Base-by-base conservation (phyloP, 2,113 vertebrate species). In the Orcinus orca region DNA sequence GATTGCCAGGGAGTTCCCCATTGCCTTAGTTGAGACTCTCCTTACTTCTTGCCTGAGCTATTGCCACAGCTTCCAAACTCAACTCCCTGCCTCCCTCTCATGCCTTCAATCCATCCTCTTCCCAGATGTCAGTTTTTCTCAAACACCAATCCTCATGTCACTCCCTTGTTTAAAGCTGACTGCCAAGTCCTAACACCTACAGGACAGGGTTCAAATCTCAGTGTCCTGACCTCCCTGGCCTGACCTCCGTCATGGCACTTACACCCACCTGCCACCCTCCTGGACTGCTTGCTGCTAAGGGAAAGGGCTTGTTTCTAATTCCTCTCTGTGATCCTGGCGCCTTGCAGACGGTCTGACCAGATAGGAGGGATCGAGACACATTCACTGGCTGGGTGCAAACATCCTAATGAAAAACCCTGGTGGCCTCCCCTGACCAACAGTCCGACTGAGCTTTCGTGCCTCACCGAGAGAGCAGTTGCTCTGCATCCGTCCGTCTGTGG, bases 401-500 rank as follows among this genome's bases (percentile, higher is more conserved):
- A 41, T 9, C 65, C 65, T 31, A 41, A 26, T 8, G 38, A 62
- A 50, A 60, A 82, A n/a, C 9, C 44, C 65, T 3, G 1, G 53
- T 2, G 68, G 53, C 26, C 8, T 76, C 47, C 41, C 14, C 0
- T 1, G 29, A 36, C 47, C 21, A 1, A 47, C 20, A 18, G 12
- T 0, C 14, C 1, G 17, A 1, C 41, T 20, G 90, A 12, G 29
- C 55, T 25, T 67, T 62, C 1, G 4, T 0, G 38, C 74, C 91
- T 95, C 97, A 99, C 99, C 99, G 6, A 99, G 98, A 36, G 99
- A 99, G 97, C 99, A 99, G 98, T 99, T 99, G 98, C 99, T 99
- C 94, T 99, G 99, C 99, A 99, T 99, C 67, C 99, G 99, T 25
- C 99, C 99, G 0, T 99, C 99, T 0, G 99, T 99, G 95, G 99